Evolutionary conservation across 2,888 invertebrate species (phyloP).

Genomic region (Campopleginae sp.): DNA sequence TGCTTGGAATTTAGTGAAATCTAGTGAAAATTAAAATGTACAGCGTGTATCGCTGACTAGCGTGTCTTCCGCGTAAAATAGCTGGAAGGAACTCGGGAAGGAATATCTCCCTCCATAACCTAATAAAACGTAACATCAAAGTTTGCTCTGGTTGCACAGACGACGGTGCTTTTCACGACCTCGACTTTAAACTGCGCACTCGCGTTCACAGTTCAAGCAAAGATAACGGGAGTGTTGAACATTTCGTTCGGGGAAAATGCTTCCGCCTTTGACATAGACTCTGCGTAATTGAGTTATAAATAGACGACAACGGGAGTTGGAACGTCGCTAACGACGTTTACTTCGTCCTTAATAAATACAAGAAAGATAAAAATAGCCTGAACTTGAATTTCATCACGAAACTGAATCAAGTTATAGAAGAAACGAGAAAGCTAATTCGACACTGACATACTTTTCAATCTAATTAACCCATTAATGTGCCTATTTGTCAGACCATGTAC

Average conservation of each 20-base stretch:
- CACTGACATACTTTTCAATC: neutral
- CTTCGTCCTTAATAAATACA: neutral
- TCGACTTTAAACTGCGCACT: neutral
- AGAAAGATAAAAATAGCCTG: neutral
- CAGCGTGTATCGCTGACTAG: neutral
- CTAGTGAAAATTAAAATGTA: neutral
- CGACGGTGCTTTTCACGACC: constrained; percentile 6
- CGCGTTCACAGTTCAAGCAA: neutral
- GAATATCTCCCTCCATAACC: neutral
- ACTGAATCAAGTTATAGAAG: neutral
- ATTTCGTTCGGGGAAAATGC: constrained; percentile 9
- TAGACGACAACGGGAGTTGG: neutral
- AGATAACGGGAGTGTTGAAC: constrained; percentile 1
- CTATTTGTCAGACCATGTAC: neutral
- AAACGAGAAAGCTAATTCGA: neutral
- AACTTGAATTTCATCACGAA: neutral
- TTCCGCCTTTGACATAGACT: constrained; percentile 12
- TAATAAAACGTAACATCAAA: constrained; percentile 8
- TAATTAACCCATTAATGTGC: neutral
- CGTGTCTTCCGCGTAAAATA: neutral
- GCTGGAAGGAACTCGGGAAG: neutral
- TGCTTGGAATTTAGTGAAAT: neutral
- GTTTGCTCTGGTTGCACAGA: neutral
- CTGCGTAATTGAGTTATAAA: constrained; percentile 11
- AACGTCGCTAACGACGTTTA: constrained; percentile 9